Evolutionary conservation across 2,797 vertebrate species (phyloP).

Genomic region (Zonotrichia albicollis): DNA sequence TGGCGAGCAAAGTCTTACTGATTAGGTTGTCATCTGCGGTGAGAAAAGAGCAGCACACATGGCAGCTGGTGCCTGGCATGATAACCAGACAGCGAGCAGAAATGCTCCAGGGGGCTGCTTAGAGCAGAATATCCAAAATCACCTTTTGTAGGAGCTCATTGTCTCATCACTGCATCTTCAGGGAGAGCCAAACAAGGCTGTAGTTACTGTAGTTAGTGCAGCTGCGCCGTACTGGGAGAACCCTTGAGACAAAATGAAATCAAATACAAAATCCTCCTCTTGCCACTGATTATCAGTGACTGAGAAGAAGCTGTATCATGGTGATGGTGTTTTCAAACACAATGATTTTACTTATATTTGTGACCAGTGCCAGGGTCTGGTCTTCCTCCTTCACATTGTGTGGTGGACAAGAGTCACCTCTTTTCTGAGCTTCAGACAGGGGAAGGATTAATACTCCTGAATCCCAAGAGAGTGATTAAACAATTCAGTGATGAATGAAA

Average conservation of each 20-base stretch:
- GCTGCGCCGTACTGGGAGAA: neutral
- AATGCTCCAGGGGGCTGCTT: neutral
- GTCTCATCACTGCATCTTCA: neutral
- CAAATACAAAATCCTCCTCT: neutral
- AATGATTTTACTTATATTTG: neutral
- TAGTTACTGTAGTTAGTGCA: neutral
- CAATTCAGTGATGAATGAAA: neutral
- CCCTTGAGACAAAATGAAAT: neutral
- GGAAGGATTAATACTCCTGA: neutral
- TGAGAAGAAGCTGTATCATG: neutral
- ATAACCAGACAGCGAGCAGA: neutral
- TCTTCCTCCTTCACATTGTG: fast-evolving
- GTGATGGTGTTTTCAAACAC: neutral
- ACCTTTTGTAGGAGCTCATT: neutral
- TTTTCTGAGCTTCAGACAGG: neutral
- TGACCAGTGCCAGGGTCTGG: neutral
- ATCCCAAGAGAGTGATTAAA: neutral
- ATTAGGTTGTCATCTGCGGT: neutral
- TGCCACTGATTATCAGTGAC: neutral
- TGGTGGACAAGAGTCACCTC: fast-evolving
- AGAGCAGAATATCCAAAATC: neutral
- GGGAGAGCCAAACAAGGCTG: neutral
- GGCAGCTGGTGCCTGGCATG: neutral
- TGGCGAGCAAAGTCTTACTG: neutral
- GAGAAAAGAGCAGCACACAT: neutral